Base-by-base conservation (phyloP, 2,113 vertebrate species). In the Meriones unguiculatus region DNA sequence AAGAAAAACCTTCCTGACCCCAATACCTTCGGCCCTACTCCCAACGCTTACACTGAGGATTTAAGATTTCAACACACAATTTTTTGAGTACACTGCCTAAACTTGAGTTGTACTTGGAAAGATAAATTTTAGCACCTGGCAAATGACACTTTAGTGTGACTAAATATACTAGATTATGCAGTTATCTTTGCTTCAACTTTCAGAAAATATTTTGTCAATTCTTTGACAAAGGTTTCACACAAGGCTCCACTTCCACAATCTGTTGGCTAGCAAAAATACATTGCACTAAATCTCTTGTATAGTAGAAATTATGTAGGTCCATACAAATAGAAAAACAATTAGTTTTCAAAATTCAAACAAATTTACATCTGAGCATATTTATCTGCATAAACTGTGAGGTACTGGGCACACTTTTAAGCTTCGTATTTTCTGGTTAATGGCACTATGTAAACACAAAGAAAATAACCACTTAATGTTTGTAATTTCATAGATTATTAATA, bases 401-500 rank as follows among this genome's bases (percentile, higher is more conserved):
- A 24, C 46, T 67, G 8, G 28, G 8, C 46, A 87, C 25, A 86
- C 15, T 15, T 46, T 17, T 75, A 52, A 70, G 14, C 87, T 86
- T 76, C 73, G 30, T 8, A 20, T 92, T 59, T 76, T 2, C 46
- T 28, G 30, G 6, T 7, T n/a, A 81, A 46, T 54, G 20, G 2
- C 3, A 69, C 75, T 52, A 10, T 73, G 69, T 77, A 80, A 76
- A 50, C 46, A 35, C 18, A 94, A 86, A 59, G 22, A 90, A 85
- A n/a, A 77, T 65, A 94, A 22, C 18, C 35, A 65, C 50, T 87
- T 41, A 59, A 46, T 78, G 22, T 67, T 67, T 90, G 22, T 52
- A 62, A 90, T 95, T 94, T 78, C 25, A 24, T 72, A 7, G 70
- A 17, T 93, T 92, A 78, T 82, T 80, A 88, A 65, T 38, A 91